phyloP scores from a whole-genome alignment of 2,888 invertebrate genomes.

The Cataglyphis livida region DNA sequence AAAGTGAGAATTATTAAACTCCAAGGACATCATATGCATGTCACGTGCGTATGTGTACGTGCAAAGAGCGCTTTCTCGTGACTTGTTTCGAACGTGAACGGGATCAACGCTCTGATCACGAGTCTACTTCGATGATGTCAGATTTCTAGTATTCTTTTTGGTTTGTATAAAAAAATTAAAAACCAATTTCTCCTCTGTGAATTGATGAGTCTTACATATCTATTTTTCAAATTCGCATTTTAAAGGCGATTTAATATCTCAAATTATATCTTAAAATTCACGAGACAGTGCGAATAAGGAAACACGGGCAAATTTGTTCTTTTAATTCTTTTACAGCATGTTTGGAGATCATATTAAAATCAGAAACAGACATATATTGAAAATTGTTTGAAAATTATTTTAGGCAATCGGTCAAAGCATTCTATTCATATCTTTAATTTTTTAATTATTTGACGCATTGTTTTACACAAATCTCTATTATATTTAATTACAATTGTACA shows the following conservation, averaged over 20 bases:
- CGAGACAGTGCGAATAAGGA: background rate
- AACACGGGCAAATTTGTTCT: background rate
- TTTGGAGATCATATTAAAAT: background rate
- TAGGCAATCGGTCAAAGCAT: background rate
- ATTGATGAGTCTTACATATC: background rate
- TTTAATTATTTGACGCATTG: constrained; percentile 23
- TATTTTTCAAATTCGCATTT: background rate
- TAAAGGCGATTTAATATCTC: background rate
- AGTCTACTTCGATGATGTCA: constrained; percentile 63
- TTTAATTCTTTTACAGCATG: background rate
- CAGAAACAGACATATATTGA: background rate
- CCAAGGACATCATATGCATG: background rate
- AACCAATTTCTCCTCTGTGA: background rate
- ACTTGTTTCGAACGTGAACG: constrained; percentile 58
- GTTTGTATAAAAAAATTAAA: background rate
- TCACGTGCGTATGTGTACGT: background rate
- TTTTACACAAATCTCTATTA: constrained; percentile 28
- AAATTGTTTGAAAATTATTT: background rate
- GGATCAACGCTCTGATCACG: constrained; percentile 65
- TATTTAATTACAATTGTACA: constrained; percentile 16
- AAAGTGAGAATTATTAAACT: constrained; percentile 6
- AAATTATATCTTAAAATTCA: background rate
- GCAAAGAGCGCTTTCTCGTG: constrained; percentile 60
- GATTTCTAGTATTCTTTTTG: constrained; percentile 22
- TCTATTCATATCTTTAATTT: background rate